Percentiles rank a stretch among this genome's conserved stretches.
Evolutionary conservation across 1,140 invertebrate species (phyloP).

Genomic region (Drosophila ohnishii): DNA sequence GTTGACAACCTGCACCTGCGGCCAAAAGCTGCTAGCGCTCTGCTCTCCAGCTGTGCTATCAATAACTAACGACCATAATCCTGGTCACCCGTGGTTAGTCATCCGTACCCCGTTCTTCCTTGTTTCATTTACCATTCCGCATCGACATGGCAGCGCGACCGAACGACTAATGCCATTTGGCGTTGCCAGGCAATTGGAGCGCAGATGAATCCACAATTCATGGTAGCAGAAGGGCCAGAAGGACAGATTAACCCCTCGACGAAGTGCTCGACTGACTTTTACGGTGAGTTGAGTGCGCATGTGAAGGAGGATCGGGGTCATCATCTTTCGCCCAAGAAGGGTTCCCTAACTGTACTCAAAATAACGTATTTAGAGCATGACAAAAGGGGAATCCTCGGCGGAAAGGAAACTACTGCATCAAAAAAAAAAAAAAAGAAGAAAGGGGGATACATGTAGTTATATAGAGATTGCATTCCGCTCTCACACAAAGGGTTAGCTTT

Average conservation of each 20-base stretch:
- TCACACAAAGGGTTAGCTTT: constrained; percentile 49
- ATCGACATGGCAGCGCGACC: constrained; percentile 1
- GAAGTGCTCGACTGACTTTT: constrained; percentile 33
- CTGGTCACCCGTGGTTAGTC: constrained; percentile 22
- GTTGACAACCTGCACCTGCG: constrained; percentile 37
- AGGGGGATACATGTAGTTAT: background rate
- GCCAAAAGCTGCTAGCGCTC: constrained; percentile 8
- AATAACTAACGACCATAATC: constrained; percentile 57
- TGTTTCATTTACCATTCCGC: background rate
- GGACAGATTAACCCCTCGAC: constrained; percentile 27
- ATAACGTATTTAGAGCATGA: constrained; percentile 62
- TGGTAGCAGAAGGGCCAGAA: constrained; percentile 3
- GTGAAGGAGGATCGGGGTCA: constrained; percentile 49
- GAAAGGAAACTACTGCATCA: background rate
- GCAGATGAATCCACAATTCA: constrained; percentile 37
- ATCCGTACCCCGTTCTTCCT: background rate
- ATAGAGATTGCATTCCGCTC: constrained; percentile 16
- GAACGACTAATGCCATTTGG: constrained; percentile 23
- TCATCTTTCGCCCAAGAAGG: constrained; percentile 16
- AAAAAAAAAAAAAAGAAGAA: too few relatives aligned
- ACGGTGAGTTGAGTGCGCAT: constrained; percentile 32
- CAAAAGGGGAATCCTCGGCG: constrained; percentile 16
- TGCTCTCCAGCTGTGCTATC: constrained; percentile 26
- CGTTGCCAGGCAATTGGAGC: constrained; percentile 26
- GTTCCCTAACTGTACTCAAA: constrained; percentile 47